Percentiles rank a stretch among this genome's conserved stretches.
phyloP scores from a whole-genome alignment of 2,797 vertebrate genomes.

The Philypnodon macrostomus region DNA sequence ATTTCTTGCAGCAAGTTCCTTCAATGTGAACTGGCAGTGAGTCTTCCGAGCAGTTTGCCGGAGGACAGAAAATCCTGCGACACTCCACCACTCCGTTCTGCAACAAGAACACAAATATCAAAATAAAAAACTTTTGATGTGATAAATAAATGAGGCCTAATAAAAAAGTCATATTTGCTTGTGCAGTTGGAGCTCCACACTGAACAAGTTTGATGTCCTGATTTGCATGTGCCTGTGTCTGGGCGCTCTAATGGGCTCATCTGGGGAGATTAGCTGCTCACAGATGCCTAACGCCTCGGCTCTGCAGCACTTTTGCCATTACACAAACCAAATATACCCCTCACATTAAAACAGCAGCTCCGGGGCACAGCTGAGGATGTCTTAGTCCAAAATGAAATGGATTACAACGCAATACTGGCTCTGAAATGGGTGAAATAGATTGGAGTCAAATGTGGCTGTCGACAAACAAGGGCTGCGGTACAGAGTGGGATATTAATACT shows the following conservation, averaged over 20 bases:
- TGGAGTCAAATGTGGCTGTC: no score
- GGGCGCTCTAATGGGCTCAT: background rate
- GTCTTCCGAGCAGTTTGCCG: conserved; percentile 83
- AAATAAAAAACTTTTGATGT: background rate
- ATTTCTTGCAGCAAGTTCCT: conserved; percentile 88
- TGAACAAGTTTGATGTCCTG: conserved; percentile 1
- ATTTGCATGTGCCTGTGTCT: conserved; percentile 4
- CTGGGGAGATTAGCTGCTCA: background rate
- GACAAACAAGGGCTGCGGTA: no score
- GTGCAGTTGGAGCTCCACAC: background rate
- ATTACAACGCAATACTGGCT: no score
- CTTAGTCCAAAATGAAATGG: no score
- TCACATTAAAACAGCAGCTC: no score
- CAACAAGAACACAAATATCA: background rate
- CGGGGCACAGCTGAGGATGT: no score
- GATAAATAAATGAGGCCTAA: background rate
- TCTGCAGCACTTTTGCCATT: background rate
- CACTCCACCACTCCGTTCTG: conserved; percentile 89
- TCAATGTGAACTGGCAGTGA: conserved; percentile 83
- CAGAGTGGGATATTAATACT: no score
- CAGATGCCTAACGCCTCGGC: background rate
- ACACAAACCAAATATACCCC: background rate
- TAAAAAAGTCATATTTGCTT: no score
- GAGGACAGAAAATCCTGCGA: conserved; percentile 85
- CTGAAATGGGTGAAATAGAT: no score